Percentiles rank a stretch among this genome's conserved stretches.
Conservation (phyloP, 2,113 vertebrate genomes). For the Paedocypris sp. region DNA sequence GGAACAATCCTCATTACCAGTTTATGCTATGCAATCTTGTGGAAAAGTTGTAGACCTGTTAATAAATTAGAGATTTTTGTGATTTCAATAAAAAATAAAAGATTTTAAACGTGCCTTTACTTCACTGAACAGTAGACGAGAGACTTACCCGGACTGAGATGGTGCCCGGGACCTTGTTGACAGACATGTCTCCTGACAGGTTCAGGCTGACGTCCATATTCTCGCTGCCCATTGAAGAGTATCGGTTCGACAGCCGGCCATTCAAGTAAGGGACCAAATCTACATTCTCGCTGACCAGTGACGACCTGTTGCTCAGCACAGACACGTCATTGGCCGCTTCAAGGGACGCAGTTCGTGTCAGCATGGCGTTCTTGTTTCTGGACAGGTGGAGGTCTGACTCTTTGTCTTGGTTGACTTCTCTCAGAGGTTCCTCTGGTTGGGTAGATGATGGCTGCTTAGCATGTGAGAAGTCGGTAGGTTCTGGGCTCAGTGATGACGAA, state of each 20-base stretch:
- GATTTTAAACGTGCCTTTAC: too few relatives aligned
- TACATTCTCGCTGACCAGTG: constrained; percentile 27
- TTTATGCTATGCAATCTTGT: too few relatives aligned
- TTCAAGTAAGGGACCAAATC: constrained; percentile 33
- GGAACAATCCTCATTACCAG: too few relatives aligned
- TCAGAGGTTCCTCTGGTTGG: neutral
- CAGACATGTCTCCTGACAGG: constrained; percentile 61
- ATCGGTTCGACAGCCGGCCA: constrained; percentile 48
- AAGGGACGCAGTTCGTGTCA: neutral
- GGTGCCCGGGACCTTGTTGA: constrained; percentile 68
- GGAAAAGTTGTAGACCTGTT: too few relatives aligned
- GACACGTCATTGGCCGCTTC: neutral
- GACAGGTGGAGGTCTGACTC: neutral
- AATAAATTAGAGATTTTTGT: too few relatives aligned
- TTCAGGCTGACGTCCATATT: constrained; percentile 66
- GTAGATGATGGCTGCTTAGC: neutral
- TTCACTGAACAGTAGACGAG: constrained; percentile 38
- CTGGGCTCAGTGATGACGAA: constrained; percentile 2
- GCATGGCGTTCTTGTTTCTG: too few relatives aligned
- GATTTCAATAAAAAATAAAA: too few relatives aligned
- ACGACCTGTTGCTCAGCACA: neutral
- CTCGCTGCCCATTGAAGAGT: constrained; percentile 71
- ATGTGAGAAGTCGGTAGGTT: neutral
- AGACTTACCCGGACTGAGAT: constrained; percentile 49
- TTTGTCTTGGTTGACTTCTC: neutral